A percentile compares a stretch with the other conserved stretches of the same genome.
Evolutionary conservation across 2,888 invertebrate species (phyloP).

Genomic region (Desoria tigrina): DNA sequence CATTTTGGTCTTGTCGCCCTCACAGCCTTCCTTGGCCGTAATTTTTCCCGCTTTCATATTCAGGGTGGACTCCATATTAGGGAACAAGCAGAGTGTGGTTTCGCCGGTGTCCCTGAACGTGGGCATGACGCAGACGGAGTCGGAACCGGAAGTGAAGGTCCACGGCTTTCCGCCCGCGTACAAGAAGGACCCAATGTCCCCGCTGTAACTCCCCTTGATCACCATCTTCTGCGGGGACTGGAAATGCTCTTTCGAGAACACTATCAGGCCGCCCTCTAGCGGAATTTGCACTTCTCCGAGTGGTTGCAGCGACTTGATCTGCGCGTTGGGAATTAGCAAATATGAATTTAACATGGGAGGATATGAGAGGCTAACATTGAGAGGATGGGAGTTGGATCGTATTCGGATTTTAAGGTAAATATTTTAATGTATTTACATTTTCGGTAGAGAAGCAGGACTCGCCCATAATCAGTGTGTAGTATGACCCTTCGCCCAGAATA

Average conservation of each 20-base stretch:
- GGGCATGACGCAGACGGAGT: conserved; percentile 5
- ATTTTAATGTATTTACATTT: too few species aligned
- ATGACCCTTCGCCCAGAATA: neutral
- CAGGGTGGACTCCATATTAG: neutral
- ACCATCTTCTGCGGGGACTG: neutral
- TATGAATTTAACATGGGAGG: neutral
- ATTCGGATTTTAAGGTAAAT: too few species aligned
- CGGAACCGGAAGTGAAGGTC: neutral
- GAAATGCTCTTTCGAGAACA: conserved; percentile 12
- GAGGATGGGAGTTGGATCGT: too few species aligned
- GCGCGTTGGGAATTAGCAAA: neutral
- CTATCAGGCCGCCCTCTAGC: neutral
- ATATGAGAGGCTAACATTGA: neutral
- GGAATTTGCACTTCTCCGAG: neutral
- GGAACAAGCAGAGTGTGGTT: neutral
- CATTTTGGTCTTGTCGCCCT: conserved; percentile 1
- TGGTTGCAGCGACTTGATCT: conserved; percentile 7
- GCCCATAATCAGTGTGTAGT: conserved; percentile 2
- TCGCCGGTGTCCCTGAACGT: neutral
- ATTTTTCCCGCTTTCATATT: neutral
- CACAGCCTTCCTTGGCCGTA: neutral
- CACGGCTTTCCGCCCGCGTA: neutral
- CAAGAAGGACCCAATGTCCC: neutral
- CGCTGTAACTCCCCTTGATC: neutral
- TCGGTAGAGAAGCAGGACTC: conserved; percentile 3